Base-by-base conservation (phyloP, 1,140 invertebrate genomes). In the Trichonephila clavipes region DNA sequence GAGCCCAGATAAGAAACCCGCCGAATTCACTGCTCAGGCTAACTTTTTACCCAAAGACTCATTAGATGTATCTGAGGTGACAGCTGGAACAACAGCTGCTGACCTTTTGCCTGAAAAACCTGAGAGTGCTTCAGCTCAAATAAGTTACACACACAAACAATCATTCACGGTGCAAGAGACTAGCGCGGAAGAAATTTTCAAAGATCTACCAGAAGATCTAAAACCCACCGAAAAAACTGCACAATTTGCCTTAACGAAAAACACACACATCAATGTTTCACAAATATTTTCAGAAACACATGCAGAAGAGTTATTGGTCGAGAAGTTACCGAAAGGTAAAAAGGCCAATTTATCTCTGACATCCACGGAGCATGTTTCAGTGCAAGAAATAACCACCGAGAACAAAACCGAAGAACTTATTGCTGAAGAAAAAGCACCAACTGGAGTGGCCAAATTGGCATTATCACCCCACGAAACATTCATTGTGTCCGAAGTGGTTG, bases 341-440 rank as follows among this genome's bases (percentile, higher is more conserved):
- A 89, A 51, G 66, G 92, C 93, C 19, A 1, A 97, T 96, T 95
- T 98, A 97, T 95, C 98, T 98, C 19, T 97, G 92, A 95, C 85
- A 94, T 44, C 94, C 85, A 91, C 62, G 18, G 82, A 94, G 62
- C 85, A 86, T 77, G 85, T 94, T 61, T 90, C 92, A 19, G 91
- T 97, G 19, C 94, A 96, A 88, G 96, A 96, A 94, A 44, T 93
- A 40, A 93, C 85, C 24, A 7, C 90, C 2, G 69, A 92, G 28
- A 94, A 8, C 51, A 92, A 93, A 90, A 69, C 62, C 28, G 72
- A 72, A 69, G 62, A 88, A 51, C 64, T 94, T 1, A 82, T 16
- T 51, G 14, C 7, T 58, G 16, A 16, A 24, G 94, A 94, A 58
- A 88, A 66, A 28, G 28, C 59, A 0, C 24, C n/a, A 10, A 44